These are phyloP conservation scores for Tringa solitaria DNA, from an alignment of 2,113 vertebrate genomes.

Conservation along the genomic window DNA sequence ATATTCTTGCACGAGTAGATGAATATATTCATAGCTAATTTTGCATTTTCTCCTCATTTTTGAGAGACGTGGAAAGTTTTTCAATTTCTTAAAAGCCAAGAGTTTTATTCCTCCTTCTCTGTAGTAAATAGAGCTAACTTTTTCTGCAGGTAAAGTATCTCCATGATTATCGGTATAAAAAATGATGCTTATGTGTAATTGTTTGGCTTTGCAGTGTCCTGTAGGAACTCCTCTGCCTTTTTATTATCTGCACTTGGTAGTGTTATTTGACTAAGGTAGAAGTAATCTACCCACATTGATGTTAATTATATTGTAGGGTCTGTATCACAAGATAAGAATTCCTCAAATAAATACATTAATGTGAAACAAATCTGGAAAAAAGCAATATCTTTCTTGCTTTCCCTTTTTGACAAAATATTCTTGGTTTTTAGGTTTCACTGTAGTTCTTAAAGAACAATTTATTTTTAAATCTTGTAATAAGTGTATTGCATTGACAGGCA, in stretches of 20 bases:
- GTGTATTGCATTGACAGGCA: neutral
- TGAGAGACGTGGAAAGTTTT: neutral
- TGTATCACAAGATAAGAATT: neutral
- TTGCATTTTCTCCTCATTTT: neutral
- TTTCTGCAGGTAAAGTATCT: neutral
- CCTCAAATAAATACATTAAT: neutral
- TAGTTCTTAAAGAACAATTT: neutral
- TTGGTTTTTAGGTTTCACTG: neutral
- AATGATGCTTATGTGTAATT: fast-evolving
- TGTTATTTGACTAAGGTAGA: neutral
- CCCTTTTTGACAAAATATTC: neutral
- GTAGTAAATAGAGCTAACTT: neutral
- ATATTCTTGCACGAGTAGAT: neutral
- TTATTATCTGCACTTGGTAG: neutral
- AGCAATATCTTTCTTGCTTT: neutral
- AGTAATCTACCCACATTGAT: neutral
- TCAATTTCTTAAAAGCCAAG: neutral
- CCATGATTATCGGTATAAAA: neutral
- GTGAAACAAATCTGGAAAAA: neutral
- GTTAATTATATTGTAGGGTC: neutral
- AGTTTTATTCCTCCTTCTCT: neutral
- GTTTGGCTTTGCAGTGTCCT: neutral
- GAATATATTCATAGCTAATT: neutral
- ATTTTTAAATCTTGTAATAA: neutral
- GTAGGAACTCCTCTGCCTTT: neutral